These are phyloP conservation scores for Lemur catta DNA, from an alignment of 2,797 vertebrate species.

Conservation along the genomic window DNA sequence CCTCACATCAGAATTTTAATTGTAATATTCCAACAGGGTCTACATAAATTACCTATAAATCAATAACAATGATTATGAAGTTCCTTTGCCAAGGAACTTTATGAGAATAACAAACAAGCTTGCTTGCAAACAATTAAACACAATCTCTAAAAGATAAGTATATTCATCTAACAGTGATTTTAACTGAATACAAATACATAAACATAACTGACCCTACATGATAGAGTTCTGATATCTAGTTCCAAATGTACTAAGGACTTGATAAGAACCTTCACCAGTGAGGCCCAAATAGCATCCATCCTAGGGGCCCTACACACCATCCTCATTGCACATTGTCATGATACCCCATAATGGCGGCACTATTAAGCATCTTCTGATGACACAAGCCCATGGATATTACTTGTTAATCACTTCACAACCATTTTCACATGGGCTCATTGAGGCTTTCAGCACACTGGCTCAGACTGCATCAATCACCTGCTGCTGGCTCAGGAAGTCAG, in stretches of 20 bases:
- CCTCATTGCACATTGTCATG: neutral
- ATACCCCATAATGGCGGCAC: neutral
- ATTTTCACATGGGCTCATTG: neutral
- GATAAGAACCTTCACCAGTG: neutral
- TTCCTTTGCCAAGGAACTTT: neutral
- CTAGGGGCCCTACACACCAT: neutral
- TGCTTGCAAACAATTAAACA: neutral
- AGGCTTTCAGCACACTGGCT: neutral
- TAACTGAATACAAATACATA: neutral
- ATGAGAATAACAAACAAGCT: neutral
- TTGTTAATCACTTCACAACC: neutral
- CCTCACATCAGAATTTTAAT: slow-evolving; percentile 10
- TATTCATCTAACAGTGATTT: neutral
- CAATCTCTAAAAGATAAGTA: neutral
- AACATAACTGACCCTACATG: neutral
- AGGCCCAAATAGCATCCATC: neutral
- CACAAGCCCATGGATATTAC: neutral
- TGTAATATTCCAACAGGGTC: neutral
- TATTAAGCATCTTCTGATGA: neutral
- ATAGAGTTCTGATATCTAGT: neutral
- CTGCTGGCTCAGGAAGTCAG: neutral
- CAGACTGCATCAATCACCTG: neutral
- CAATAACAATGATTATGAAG: neutral
- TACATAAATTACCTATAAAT: slow-evolving; percentile 31
- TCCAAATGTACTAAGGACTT: neutral